Conservation (phyloP, 2,888 invertebrate species). For the Diabrotica balteata region DNA sequence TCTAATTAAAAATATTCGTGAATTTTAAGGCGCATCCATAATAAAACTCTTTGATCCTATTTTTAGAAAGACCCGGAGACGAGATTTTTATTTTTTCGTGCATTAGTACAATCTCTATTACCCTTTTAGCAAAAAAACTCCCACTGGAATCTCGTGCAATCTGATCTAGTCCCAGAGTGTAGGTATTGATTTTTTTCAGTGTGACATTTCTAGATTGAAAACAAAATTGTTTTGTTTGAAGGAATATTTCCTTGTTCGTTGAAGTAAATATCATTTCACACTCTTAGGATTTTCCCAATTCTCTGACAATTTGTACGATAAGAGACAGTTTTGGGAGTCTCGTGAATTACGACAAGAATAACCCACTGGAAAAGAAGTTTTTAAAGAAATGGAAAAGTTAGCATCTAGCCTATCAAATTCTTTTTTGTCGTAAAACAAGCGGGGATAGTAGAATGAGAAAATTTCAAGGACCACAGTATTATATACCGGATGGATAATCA, state of each 20-base stretch:
- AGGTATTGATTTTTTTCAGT: conserved; percentile 5
- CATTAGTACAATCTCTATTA: background rate
- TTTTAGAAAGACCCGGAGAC: background rate
- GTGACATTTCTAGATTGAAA: conserved; percentile 11
- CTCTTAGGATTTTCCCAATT: background rate
- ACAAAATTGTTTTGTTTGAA: conserved; percentile 16
- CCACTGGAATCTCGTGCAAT: conserved; percentile 4
- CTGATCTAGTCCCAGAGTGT: conserved; percentile 1
- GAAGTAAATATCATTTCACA: conserved; percentile 12
- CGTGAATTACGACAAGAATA: background rate
- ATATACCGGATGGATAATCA: too few relatives aligned
- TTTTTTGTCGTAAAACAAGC: too few relatives aligned
- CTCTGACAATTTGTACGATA: background rate
- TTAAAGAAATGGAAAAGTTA: background rate
- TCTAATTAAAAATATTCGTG: too few relatives aligned
- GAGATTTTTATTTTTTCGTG: background rate
- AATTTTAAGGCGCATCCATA: too few relatives aligned
- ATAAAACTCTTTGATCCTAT: background rate
- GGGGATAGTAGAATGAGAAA: too few relatives aligned
- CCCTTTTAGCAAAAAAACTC: conserved; percentile 1
- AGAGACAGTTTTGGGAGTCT: background rate
- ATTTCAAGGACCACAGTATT: too few relatives aligned
- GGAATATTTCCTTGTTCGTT: conserved; percentile 6
- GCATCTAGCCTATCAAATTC: too few relatives aligned
- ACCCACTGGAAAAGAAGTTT: background rate